phyloP scores from a whole-genome alignment of 2,888 invertebrate genomes.

The Dolichopus griseipennis region DNA sequence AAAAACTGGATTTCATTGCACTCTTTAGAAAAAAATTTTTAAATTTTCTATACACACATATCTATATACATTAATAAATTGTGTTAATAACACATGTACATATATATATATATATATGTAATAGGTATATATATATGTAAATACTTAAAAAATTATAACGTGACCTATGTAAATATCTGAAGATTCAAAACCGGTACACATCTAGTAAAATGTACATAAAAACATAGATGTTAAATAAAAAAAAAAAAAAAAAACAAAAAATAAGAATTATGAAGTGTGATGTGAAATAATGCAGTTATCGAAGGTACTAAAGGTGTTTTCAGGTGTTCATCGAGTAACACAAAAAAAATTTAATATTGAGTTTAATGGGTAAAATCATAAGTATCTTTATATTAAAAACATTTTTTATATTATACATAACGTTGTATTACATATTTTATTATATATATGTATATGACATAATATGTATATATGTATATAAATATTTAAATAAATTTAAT shows the following conservation, averaged over 20 bases:
- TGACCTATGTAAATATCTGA: conserved; percentile 1
- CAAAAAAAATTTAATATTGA: background rate
- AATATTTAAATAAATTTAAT: background rate
- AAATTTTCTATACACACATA: background rate
- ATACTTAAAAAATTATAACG: background rate
- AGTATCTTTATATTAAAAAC: background rate
- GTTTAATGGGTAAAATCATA: background rate
- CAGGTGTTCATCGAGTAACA: background rate
- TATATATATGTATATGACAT: too few species aligned
- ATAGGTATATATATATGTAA: background rate
- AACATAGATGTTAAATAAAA: background rate
- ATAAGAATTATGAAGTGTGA: background rate
- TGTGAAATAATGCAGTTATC: conserved; percentile 6
- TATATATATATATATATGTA: background rate
- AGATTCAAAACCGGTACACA: background rate
- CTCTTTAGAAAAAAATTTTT: background rate
- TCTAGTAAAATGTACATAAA: background rate
- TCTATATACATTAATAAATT: too few species aligned
- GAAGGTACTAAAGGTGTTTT: background rate
- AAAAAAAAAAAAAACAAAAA: background rate
- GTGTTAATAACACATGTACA: too few species aligned
- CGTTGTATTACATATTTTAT: too few species aligned
- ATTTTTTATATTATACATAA: too few species aligned
- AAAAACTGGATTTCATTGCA: background rate
- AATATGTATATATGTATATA: too few species aligned